Conservation (phyloP, 1,140 invertebrate genomes). For the Drosophila littoralis region DNA sequence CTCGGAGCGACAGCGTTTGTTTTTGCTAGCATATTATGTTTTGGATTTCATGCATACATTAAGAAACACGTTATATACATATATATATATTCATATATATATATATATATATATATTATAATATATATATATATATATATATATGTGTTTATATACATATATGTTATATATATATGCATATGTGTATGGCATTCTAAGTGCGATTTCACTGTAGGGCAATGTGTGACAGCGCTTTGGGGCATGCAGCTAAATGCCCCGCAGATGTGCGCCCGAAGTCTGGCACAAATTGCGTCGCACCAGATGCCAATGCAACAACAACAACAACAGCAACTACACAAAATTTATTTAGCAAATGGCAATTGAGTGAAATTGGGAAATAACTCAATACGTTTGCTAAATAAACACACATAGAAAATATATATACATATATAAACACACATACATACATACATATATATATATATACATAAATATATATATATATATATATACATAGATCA, state of each 20-base stretch:
- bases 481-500: neutral
- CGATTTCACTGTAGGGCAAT: conserved; percentile 4
- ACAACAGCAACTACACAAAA: conserved; percentile 26
- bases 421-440: neutral
- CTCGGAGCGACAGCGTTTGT: neutral
- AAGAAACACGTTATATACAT: neutral
- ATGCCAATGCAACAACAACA: conserved; percentile 5
- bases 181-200: neutral
- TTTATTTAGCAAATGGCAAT: conserved; percentile 76
- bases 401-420: neutral
- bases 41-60: conserved; percentile 57
- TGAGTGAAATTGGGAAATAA: conserved; percentile 55
- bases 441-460: neutral
- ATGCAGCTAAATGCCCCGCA: conserved; percentile 35
- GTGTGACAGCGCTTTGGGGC: conserved; percentile 28
- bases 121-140: neutral
- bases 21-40: conserved; percentile 54
- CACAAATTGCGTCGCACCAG: conserved; percentile 23
- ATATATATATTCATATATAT: neutral
- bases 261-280: conserved; percentile 22
- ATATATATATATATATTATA: neutral
- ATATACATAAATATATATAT: neutral
- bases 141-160: neutral
- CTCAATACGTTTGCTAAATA: conserved; percentile 52
- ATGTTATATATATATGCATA: neutral